phyloP scores from a whole-genome alignment of 30 jellyfish, hydroid and myxozoan genomes.

The Aurelia coerulea region DNA sequence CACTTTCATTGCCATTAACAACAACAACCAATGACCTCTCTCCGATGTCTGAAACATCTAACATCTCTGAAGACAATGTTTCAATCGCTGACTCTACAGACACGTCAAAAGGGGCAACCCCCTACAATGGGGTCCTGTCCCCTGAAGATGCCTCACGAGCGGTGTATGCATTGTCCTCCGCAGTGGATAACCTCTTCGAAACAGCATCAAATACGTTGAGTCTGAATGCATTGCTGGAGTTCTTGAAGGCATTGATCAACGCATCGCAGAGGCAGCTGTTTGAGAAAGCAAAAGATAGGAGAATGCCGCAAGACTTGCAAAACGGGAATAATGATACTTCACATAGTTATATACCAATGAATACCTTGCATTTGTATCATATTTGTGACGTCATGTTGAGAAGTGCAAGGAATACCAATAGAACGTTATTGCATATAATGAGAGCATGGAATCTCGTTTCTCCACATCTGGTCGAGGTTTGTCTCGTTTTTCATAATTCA shows the following conservation, averaged over 20 bases:
- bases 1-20: conserved; percentile 48
- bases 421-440: conserved; percentile 91
- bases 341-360: conserved; percentile 68
- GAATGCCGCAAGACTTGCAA: conserved; percentile 20
- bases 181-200: conserved; percentile 94
- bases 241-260: conserved; percentile 68
- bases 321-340: conserved; percentile 20
- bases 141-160: conserved; percentile 99
- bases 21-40: conserved; percentile 54
- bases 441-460: conserved; percentile 90
- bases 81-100: conserved; percentile 59
- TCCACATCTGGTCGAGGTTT: conserved; percentile 93
- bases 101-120: conserved; percentile 55
- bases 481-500: neutral
- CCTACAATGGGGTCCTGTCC: conserved; percentile 82
- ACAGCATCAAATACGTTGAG: conserved; percentile 95
- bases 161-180: conserved; percentile 94
- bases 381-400: conserved; percentile 97
- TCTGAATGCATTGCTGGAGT: conserved; percentile 75
- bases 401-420: conserved; percentile 83
- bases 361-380: conserved; percentile 92
- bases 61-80: conserved; percentile 70
- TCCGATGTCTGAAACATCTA: conserved; percentile 70
- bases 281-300: conserved; percentile 54
- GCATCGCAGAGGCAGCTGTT: conserved; percentile 93